phyloP scores from a whole-genome alignment of 2,113 vertebrate species.

The Seriola aureovittata region DNA sequence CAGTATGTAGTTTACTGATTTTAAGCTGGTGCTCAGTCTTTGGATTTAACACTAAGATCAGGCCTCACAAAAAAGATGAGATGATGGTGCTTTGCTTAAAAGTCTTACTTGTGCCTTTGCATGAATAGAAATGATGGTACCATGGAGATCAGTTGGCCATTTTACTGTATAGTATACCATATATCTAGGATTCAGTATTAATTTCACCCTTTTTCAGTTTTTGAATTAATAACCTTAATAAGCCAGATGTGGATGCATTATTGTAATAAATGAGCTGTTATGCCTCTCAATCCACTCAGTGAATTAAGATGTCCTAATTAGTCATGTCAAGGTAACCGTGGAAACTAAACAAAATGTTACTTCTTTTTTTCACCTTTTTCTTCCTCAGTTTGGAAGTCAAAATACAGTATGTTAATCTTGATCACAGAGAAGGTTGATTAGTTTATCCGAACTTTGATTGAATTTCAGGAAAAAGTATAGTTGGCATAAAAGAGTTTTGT shows the following conservation, averaged over 20 bases:
- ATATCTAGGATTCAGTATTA: background rate
- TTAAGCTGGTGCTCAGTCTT: too few relatives aligned
- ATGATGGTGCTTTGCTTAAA: too few relatives aligned
- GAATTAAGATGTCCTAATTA: background rate
- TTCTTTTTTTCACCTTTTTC: background rate
- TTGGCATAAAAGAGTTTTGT: background rate
- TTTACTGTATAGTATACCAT: too few relatives aligned
- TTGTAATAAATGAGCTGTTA: background rate
- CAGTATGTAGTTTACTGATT: too few relatives aligned
- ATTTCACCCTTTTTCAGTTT: background rate
- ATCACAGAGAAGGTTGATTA: background rate
- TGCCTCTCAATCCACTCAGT: background rate
- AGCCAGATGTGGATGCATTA: background rate
- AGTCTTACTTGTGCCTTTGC: too few relatives aligned
- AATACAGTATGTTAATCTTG: background rate
- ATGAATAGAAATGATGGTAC: too few relatives aligned
- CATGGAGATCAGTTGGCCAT: too few relatives aligned
- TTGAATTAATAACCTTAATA: background rate
- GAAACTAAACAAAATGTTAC: slow-evolving; percentile 1
- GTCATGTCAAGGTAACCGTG: background rate
- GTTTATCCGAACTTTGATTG: background rate
- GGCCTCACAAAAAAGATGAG: too few relatives aligned
- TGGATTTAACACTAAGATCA: too few relatives aligned
- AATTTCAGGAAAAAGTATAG: background rate
- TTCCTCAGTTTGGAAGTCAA: background rate